Evolutionary conservation across 2,888 invertebrate genomes (phyloP).

Genomic region (Sinopyrophorus schimmeli): DNA sequence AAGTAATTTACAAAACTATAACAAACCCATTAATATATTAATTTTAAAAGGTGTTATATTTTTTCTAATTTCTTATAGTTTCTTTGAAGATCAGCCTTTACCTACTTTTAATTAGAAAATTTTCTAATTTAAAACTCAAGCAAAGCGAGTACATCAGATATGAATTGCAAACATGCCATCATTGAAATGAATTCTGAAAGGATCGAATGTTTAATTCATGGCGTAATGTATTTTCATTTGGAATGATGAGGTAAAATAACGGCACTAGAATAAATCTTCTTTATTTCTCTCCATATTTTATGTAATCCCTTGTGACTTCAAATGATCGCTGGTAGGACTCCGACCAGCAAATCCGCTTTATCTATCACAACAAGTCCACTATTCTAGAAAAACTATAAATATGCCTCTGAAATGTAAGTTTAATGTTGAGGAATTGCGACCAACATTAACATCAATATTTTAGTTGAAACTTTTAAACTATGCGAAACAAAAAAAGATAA

Average conservation of each 20-base stretch:
- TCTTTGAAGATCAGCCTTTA: no score
- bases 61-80: no score
- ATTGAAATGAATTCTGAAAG: conserved; percentile 20
- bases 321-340: conserved; percentile 23
- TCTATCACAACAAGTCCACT: conserved; percentile 17
- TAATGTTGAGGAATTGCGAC: no score
- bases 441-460: no score
- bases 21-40: no score
- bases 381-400: conserved; percentile 15
- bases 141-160: conserved; percentile 17
- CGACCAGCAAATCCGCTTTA: conserved; percentile 19
- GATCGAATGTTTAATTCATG: conserved; percentile 23
- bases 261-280: conserved; percentile 35
- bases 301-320: conserved; percentile 34
- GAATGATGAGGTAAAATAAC: conserved; percentile 31
- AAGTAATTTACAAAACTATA: no score
- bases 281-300: conserved; percentile 39
- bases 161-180: conserved; percentile 24
- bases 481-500: no score
- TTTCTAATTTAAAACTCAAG: not conserved
- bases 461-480: no score
- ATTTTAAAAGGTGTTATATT: no score
- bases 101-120: conserved; percentile 11
- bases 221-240: conserved; percentile 28
- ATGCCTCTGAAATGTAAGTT: no score